Base-by-base conservation (phyloP, 2,797 vertebrate genomes). In the Spatula versicolor region DNA sequence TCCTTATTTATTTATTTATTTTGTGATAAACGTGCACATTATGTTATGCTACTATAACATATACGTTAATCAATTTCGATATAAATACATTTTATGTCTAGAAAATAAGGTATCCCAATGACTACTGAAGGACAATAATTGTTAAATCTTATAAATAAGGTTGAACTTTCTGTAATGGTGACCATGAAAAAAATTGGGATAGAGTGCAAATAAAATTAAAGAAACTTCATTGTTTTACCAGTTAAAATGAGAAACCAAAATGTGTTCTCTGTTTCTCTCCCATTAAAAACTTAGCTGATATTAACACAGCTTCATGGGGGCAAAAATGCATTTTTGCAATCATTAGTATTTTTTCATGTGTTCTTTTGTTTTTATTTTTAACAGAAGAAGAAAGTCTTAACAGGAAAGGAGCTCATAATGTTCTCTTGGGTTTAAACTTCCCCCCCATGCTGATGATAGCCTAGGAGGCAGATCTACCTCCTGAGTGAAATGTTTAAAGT, bases 161-260 rank as follows among this genome's bases (percentile, higher is more conserved):
- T 39, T 59, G 5, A 28, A 15, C 64, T 83, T 83, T 88, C 25
- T 48, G 10, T 69, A 72, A 33, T 11, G 4, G 0, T 35, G 59
- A 3, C 0, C 1, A 28, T 26, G 7, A 2, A 14, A 56, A 67
- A 71, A 83, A 13, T 33, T 16, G 55, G 1, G 9, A 48, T 19
- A 60, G 5, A 11, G 0, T 48, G n/a, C 9, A 17, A 66, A 21
- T 66, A 73, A 69, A 62, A 68, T 60, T 13, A 55, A 92, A 91
- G 2, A 3, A 78, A 45, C 10, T 54, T 79, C 31, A 59, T 3
- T 20, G 9, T 54, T 86, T 86, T 52, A 9, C 25, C 3, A n/a
- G 7, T 3, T 86, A 7, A 85, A 82, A 75, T 13, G 5, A 71
- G 11, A 60, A 60, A 33, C 23, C 3, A 69, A 75, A 39, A 41